Evolutionary conservation across 2,888 invertebrate genomes (phyloP), one percentile per base, ranked within the genome.

Genomic region (Parnassius apollo): DNA sequence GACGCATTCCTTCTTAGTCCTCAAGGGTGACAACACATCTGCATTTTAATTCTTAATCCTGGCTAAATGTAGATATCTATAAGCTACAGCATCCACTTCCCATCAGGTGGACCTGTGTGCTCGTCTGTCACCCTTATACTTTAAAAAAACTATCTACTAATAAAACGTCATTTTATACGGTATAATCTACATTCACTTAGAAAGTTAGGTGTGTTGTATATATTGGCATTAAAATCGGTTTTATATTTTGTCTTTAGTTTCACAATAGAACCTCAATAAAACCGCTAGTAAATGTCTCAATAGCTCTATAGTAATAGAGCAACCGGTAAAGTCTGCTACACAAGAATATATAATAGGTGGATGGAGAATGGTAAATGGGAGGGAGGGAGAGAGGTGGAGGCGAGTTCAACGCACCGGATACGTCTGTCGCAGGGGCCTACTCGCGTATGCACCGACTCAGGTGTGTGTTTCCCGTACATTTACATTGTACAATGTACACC

Each of bases 331-430:
- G 72, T 71, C 71, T 75, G 72, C 68, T 67, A 70, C 74, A 71
- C 71, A 74, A 75, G 70, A 73, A 75, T 75, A 68, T 65, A 64
- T 66, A 62, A 75, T 77, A 53, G 54, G 48, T 65, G 69, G 71
- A 71, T 71, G 73, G 73, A 69, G 71, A 73, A 68, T 71, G 71
- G 73, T 71, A 75, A 51, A 59, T 70, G 73, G 68, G 42, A 48
- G 53, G 70, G 73, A 73, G 69, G 75, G 49, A 49, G 49, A 7
- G 72, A 69, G 74, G 74, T 78, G 74, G 79, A 82, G 78, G 78
- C 73, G 78, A 80, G 90, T 84, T 91, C 90, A 89, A 88, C 83
- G 91, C 86, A 88, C 90, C 90, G 90, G 90, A 90, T 86, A 86
- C 85, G 85, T 84, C 83, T 86, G 86, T 86, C 86, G 86, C 80